Evolutionary conservation across 1,140 invertebrate species (phyloP).

Genomic region (Ips nitidus): DNA sequence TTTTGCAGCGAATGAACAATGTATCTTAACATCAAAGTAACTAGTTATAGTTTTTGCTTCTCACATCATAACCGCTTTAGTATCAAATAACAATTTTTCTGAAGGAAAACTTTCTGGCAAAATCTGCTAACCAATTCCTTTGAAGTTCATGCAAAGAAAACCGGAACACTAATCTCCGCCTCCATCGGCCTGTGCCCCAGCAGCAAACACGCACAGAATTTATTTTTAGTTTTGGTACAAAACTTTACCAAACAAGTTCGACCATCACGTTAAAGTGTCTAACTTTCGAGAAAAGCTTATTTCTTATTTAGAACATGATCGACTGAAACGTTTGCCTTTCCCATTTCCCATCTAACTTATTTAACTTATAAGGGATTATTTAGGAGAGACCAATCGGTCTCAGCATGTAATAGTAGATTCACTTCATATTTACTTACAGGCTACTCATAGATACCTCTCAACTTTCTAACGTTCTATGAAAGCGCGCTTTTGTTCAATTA

Average conservation of each 20-base stretch:
- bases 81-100: too few relatives aligned
- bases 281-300: conserved; percentile 25
- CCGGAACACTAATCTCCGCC: not conserved
- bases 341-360: conserved; percentile 17
- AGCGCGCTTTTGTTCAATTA: conserved; percentile 10
- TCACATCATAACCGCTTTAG: too few relatives aligned
- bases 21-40: too few relatives aligned
- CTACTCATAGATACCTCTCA: not conserved
- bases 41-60: too few relatives aligned
- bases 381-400: not conserved
- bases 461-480: conserved; percentile 1
- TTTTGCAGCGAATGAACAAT: too few relatives aligned
- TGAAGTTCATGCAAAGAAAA: not conserved
- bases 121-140: too few relatives aligned
- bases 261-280: conserved; percentile 27
- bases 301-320: conserved; percentile 25
- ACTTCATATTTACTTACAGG: too few relatives aligned
- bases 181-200: not conserved
- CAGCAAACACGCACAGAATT: conserved; percentile 21
- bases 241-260: conserved; percentile 18
- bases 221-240: conserved; percentile 22
- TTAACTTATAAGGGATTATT: conserved; percentile 11
- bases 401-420: too few relatives aligned
- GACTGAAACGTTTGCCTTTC: conserved; percentile 17
- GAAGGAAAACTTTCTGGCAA: too few relatives aligned